These are phyloP conservation scores for Xyrichtys novacula DNA, from an alignment of 2,797 vertebrate genomes.

Conservation along the genomic window DNA sequence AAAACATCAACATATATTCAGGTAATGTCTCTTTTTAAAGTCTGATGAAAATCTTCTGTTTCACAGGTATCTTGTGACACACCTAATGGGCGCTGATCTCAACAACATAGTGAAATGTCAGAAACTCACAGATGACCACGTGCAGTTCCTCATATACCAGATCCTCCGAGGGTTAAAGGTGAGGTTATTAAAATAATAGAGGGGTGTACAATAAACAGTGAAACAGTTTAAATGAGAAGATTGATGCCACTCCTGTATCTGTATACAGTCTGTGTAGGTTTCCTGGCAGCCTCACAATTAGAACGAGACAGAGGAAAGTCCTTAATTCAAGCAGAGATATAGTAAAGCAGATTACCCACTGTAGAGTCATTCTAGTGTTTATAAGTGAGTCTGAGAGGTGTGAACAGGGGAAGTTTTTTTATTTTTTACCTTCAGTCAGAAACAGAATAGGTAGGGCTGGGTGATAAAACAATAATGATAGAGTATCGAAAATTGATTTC, in stretches of 20 bases:
- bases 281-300: background rate
- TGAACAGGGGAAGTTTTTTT: background rate
- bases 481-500: too few relatives aligned
- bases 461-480: too few relatives aligned
- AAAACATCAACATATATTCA: background rate
- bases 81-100: conserved; percentile 98
- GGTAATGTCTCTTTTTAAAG: conserved; percentile 14
- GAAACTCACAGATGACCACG: conserved; percentile 98
- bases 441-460: background rate
- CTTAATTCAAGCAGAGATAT: background rate
- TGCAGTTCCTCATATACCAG: conserved; percentile 99
- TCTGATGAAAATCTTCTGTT: conserved; percentile 29
- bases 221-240: background rate
- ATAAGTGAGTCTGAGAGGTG: too few relatives aligned
- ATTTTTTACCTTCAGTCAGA: background rate
- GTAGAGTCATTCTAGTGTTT: background rate
- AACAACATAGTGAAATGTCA: conserved; percentile 99
- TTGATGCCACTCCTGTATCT: background rate
- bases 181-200: conserved; percentile 32
- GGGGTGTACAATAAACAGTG: too few relatives aligned
- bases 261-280: background rate
- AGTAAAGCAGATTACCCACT: background rate
- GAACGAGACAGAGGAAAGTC: background rate
- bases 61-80: conserved; percentile 95
- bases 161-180: conserved; percentile 98